These are phyloP conservation scores for Diplodus puntazzo DNA, from an alignment of 2,797 vertebrate species.

Conservation along the genomic window DNA sequence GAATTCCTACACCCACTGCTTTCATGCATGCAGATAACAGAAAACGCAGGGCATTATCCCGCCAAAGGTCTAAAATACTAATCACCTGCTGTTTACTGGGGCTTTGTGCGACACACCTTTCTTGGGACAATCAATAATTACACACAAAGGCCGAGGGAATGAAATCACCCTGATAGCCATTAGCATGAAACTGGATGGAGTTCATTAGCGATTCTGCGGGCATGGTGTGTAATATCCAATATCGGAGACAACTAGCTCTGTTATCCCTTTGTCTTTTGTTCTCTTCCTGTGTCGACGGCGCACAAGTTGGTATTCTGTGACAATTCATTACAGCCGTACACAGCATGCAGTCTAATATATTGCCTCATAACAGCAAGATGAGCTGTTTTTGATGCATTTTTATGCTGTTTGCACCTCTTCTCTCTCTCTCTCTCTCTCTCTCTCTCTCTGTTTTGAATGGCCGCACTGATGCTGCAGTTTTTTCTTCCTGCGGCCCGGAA, in stretches of 20 bases:
- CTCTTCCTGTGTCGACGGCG: constrained; percentile 66
- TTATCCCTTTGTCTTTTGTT: constrained; percentile 80
- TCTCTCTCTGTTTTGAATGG: constrained; percentile 29
- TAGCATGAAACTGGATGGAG: constrained; percentile 83
- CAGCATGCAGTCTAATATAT: constrained; percentile 65
- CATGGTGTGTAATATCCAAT: constrained; percentile 82
- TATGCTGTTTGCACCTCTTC: constrained; percentile 48
- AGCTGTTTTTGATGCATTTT: constrained; percentile 54
- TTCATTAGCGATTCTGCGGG: constrained; percentile 83
- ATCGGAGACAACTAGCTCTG: constrained; percentile 73
- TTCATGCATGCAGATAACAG: constrained; percentile 82
- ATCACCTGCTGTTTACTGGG: constrained; percentile 86
- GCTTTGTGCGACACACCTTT: constrained; percentile 80
- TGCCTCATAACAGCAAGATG: constrained; percentile 52
- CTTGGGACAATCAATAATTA: constrained; percentile 87
- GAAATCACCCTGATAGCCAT: constrained; percentile 84
- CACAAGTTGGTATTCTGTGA: constrained; percentile 73
- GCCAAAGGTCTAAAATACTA: constrained; percentile 86
- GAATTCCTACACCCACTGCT: constrained; percentile 51
- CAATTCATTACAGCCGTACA: constrained; percentile 79
- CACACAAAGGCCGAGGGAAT: constrained; percentile 81
- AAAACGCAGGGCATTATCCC: constrained; percentile 79
- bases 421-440: background rate
- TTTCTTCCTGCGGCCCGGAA: constrained; percentile 5
- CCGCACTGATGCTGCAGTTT: constrained; percentile 10